Base-by-base conservation (phyloP, 2,797 vertebrate species). In the Graptemys geographica region DNA sequence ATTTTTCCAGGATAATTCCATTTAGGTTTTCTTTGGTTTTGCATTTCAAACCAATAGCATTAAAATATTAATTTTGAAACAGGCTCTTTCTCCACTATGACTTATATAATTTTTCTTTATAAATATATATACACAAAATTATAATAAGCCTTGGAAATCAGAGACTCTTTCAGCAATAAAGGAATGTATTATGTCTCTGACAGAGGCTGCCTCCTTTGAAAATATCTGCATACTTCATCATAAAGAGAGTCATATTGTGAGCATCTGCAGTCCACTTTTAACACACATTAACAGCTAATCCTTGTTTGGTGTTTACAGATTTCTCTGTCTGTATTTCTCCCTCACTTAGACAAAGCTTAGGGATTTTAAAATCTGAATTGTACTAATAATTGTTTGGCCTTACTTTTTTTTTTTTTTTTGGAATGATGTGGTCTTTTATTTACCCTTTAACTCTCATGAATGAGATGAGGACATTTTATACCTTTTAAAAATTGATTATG, bases 21-120 rank as follows among this genome's bases (percentile, higher is more conserved):
- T 90, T 92, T 79, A 91, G 9, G 18, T 87, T 91, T 88, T 93
- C 33, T 93, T 92, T 81, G 81, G 15, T 89, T 90, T 79, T 27
- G 59, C 2, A 53, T 95, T 96, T 94, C 27, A 89, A 93, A 84
- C 27, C 86, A 16, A 51, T 89, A 27, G 2, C 33, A 84, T 83
- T 91, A 69, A 86, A 90, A 84, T 93, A 87, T 37, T 87, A 89
- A 83, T 4, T 4, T 81, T 44, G 49, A 44, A 92, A 79, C 2
- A 86, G 11, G 37, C 84, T 90, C 12, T 86, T 86, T 86, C 33
- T 81, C 56, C 81, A 6, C 33, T 89, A 11, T 25, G 16, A 86
- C 59, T 25, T 91, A 8, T 56, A 74, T 82, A 86, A 19, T 85
- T 18, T 84, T 10, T 79, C 37, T 37, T 56, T 16, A 44, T 88